Evolutionary conservation across 2,113 vertebrate species (phyloP).

Genomic region (Aegypius monachus): DNA sequence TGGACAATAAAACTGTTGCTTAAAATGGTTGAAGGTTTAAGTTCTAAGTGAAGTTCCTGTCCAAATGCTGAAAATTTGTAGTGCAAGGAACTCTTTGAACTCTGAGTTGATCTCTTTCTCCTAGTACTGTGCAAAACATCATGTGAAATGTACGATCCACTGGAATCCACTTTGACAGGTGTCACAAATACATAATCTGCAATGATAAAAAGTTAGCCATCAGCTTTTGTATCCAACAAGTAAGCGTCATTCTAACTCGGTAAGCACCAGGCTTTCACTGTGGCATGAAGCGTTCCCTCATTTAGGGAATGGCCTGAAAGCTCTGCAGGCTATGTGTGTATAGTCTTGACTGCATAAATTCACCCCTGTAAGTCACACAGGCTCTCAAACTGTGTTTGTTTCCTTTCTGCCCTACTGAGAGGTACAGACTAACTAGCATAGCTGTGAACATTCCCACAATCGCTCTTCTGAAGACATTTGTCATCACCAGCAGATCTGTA

Average conservation of each 20-base stretch:
- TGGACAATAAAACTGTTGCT: conserved; percentile 88
- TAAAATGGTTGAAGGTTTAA: conserved; percentile 84
- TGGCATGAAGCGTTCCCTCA: background rate
- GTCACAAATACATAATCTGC: conserved; percentile 93
- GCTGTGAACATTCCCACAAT: conserved; percentile 65
- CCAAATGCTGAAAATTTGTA: conserved; percentile 92
- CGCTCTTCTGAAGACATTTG: conserved; percentile 57
- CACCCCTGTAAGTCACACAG: background rate
- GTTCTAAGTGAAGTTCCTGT: conserved; percentile 89
- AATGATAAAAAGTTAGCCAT: conserved; percentile 25
- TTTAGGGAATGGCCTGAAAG: background rate
- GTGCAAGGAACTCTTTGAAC: conserved; percentile 78
- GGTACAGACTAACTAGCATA: conserved; percentile 29
- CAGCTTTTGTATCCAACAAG: background rate
- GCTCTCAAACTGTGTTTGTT: conserved; percentile 33
- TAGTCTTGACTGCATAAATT: background rate
- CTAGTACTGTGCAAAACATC: conserved; percentile 81
- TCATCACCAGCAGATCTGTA: conserved; percentile 52
- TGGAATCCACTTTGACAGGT: conserved; percentile 88
- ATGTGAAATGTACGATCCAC: conserved; percentile 84
- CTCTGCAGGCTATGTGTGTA: background rate
- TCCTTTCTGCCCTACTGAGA: conserved; percentile 47
- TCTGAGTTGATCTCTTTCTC: conserved; percentile 78
- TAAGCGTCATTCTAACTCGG: rapidly evolving
- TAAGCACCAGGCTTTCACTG: background rate